Evolutionary conservation across 1,140 invertebrate species (phyloP).

Genomic region (Macrocentrus cingulum): DNA sequence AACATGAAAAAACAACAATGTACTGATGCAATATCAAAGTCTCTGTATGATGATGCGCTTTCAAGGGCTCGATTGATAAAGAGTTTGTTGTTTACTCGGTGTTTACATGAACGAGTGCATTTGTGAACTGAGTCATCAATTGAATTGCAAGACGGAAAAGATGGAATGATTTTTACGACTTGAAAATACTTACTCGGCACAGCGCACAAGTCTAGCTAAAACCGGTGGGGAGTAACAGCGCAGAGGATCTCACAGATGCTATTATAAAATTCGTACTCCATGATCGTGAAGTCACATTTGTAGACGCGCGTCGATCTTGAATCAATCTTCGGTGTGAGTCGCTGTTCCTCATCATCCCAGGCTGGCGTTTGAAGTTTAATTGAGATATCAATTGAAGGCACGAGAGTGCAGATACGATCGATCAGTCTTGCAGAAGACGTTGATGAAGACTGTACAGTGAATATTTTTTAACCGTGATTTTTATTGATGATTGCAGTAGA

Average conservation of each 20-base stretch:
- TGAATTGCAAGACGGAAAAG: neutral
- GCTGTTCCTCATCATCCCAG: slow-evolving; percentile 48
- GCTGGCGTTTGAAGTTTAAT: slow-evolving; percentile 20
- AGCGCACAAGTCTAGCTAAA: neutral
- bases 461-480: too few relatives aligned
- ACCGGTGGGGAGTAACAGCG: slow-evolving; percentile 19
- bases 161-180: neutral
- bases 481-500: too few relatives aligned
- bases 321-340: slow-evolving; percentile 44
- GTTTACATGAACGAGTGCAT: slow-evolving; percentile 10
- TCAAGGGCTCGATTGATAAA: too few relatives aligned
- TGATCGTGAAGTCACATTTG: slow-evolving; percentile 48
- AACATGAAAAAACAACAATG: slow-evolving; percentile 1
- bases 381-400: neutral
- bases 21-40: neutral
- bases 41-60: neutral
- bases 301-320: slow-evolving; percentile 43
- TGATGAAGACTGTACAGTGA: too few relatives aligned
- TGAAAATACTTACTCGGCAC: neutral
- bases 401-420: too few relatives aligned
- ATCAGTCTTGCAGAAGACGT: too few relatives aligned
- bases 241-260: slow-evolving; percentile 33
- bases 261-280: slow-evolving; percentile 58
- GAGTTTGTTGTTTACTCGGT: too few relatives aligned
- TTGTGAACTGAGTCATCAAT: neutral